Percentiles rank a stretch among this genome's conserved stretches.
phyloP scores from a whole-genome alignment of 2,888 invertebrate genomes.

The Drosophila pseudotalamancana region DNA sequence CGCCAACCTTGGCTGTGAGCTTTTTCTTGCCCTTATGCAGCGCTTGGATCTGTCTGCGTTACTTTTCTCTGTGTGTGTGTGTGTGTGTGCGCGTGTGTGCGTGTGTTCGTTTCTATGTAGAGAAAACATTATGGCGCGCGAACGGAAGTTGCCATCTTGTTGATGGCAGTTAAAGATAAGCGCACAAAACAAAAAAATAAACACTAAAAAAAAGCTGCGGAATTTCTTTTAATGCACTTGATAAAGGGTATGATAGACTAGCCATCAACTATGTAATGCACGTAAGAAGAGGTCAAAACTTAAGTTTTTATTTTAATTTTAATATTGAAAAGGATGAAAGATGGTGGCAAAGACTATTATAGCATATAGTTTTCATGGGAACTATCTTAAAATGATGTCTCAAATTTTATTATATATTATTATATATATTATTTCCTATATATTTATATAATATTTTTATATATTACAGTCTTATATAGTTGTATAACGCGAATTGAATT shows the following conservation, averaged over 20 bases:
- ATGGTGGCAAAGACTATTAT: background rate
- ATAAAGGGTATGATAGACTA: background rate
- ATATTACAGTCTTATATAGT: too few relatives aligned
- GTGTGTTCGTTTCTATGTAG: slow-evolving; percentile 61
- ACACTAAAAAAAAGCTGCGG: slow-evolving; percentile 38
- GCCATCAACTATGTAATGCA: background rate
- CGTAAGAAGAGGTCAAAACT: too few relatives aligned
- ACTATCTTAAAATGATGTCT: too few relatives aligned
- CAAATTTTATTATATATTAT: too few relatives aligned
- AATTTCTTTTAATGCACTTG: slow-evolving; percentile 35
- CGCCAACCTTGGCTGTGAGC: slow-evolving; percentile 13
- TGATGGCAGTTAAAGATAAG: slow-evolving; percentile 84
- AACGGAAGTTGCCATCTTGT: slow-evolving; percentile 85
- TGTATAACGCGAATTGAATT: too few relatives aligned
- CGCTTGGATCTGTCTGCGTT: slow-evolving; percentile 54
- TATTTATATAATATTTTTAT: too few relatives aligned
- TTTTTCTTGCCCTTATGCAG: slow-evolving; percentile 23
- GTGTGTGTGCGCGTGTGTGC: slow-evolving; percentile 32
- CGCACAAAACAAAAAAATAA: slow-evolving; percentile 49
- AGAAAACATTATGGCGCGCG: slow-evolving; percentile 83
- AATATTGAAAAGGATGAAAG: too few relatives aligned
- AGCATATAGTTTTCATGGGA: background rate
- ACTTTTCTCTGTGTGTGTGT: slow-evolving; percentile 45
- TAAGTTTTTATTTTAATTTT: too few relatives aligned
- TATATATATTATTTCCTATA: too few relatives aligned